These are phyloP conservation scores for Battus philenor DNA, from an alignment of 1,140 invertebrate species.

Conservation along the genomic window DNA sequence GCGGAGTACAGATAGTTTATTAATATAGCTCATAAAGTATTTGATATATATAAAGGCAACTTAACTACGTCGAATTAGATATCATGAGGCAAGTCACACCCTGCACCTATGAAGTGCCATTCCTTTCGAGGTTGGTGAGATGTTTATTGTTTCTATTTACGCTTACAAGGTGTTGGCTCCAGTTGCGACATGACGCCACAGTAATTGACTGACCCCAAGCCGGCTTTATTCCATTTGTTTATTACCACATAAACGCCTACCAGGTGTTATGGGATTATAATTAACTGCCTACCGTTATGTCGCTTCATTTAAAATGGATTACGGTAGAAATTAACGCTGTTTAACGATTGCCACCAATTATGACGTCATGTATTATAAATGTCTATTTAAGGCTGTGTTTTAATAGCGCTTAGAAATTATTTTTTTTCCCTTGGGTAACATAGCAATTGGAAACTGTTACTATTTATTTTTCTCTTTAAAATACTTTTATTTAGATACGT, in stretches of 20 bases:
- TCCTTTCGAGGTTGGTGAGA: not conserved
- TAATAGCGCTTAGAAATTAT: too few species aligned
- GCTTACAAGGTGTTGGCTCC: conserved; percentile 1
- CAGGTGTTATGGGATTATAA: conserved; percentile 7
- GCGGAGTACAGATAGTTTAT: too few species aligned
- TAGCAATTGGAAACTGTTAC: too few species aligned
- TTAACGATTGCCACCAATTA: too few species aligned
- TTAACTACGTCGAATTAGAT: not conserved
- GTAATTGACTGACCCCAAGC: not conserved
- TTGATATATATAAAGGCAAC: not conserved
- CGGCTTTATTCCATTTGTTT: conserved; percentile 8
- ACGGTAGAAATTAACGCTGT: too few species aligned
- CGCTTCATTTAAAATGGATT: too few species aligned
- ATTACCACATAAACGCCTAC: conserved; percentile 8
- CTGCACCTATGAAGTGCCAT: not conserved
- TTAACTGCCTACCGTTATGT: conserved; percentile 4
- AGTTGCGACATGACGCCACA: not conserved
- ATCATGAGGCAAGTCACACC: not conserved
- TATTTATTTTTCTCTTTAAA: too few species aligned
- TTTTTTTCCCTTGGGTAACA: too few species aligned
- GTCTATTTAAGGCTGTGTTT: too few species aligned
- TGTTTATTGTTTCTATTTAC: conserved; percentile 9
- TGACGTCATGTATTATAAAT: too few species aligned
- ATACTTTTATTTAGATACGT: too few species aligned
- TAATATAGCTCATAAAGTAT: too few species aligned